Conservation (phyloP, 2,113 vertebrate genomes). For the Azemiops feae region DNA sequence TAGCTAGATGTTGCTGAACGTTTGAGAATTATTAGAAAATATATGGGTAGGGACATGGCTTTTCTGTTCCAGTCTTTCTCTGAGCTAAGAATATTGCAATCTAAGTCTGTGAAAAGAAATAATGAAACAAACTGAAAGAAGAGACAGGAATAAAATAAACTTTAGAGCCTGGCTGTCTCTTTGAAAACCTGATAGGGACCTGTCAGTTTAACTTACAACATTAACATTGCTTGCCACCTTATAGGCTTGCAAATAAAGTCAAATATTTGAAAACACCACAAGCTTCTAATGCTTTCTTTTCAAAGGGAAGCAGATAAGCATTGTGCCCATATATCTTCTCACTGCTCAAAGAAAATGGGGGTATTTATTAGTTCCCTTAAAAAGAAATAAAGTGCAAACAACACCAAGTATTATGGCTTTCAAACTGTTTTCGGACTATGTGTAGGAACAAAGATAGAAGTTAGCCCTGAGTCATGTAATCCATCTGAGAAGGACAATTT, state of each 20-base stretch:
- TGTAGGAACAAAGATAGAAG: neutral
- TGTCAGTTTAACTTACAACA: neutral
- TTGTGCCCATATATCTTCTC: neutral
- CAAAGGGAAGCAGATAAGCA: neutral
- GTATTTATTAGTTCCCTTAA: neutral
- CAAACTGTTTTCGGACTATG: neutral
- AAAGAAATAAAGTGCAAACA: neutral
- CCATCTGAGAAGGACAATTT: neutral
- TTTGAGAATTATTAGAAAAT: neutral
- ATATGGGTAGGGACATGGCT: neutral
- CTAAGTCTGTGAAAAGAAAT: neutral
- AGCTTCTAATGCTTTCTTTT: neutral
- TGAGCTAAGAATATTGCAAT: neutral
- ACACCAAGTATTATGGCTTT: neutral
- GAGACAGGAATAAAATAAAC: neutral
- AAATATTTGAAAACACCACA: neutral
- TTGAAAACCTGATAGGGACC: neutral
- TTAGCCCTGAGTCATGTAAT: neutral
- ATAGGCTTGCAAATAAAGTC: neutral
- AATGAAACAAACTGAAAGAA: neutral
- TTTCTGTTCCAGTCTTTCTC: neutral
- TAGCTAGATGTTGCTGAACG: neutral
- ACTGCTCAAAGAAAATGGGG: neutral
- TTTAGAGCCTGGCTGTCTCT: neutral
- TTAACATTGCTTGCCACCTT: neutral